A percentile compares a stretch with the other conserved stretches of the same genome.
Conservation (phyloP, 2,113 vertebrate species). For the Ictalurus furcatus region DNA sequence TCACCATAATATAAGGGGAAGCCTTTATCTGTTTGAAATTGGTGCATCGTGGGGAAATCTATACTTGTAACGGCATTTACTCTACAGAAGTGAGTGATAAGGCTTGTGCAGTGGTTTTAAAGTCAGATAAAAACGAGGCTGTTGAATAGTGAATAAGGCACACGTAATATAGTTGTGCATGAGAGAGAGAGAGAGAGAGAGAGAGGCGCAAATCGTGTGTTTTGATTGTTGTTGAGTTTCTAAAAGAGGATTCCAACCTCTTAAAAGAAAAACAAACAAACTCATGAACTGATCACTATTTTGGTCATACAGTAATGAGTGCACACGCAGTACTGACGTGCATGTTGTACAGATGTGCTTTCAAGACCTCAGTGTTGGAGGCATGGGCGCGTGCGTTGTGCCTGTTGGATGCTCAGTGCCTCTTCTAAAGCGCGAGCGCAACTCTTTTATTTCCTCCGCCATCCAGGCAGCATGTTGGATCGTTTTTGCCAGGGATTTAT, state of each 20-base stretch:
- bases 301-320: too few relatives aligned
- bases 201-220: background rate
- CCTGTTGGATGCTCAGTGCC: conserved; percentile 13
- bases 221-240: background rate
- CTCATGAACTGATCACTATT: background rate
- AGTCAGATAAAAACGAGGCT: background rate
- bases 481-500: background rate
- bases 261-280: too few relatives aligned
- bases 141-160: background rate
- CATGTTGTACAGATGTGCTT: background rate
- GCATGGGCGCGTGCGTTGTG: background rate
- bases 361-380: background rate
- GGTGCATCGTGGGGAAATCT: background rate
- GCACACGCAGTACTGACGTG: background rate
- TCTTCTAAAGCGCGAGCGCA: background rate
- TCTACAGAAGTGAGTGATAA: background rate
- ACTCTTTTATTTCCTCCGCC: background rate
- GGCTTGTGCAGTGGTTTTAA: background rate
- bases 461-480: background rate
- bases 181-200: background rate
- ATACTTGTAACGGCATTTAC: too few relatives aligned
- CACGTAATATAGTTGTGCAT: background rate
- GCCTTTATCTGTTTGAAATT: background rate
- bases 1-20: background rate
- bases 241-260: background rate